Percentiles rank a stretch among this genome's conserved stretches.
These are phyloP conservation scores for Tragelaphus imberbis DNA, from an alignment of 2,113 vertebrate genomes.

Conservation along the genomic window DNA sequence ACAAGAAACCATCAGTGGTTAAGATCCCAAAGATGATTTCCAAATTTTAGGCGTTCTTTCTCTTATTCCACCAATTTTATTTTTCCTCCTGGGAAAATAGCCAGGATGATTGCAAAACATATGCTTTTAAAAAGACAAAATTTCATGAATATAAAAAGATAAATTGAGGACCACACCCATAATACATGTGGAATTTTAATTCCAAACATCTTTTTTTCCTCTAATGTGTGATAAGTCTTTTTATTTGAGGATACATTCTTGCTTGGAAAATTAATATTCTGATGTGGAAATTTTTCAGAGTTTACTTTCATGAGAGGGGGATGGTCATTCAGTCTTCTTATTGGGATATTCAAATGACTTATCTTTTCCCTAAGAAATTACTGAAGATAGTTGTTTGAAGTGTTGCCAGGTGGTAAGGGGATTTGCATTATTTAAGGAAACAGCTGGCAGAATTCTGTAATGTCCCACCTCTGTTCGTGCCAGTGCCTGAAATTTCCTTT, in stretches of 20 bases:
- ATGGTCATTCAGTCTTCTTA: neutral
- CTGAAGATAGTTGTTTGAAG: neutral
- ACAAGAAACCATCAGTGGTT: neutral
- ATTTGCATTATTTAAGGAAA: neutral
- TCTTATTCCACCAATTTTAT: neutral
- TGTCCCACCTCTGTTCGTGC: neutral
- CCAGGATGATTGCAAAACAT: slow-evolving; percentile 50
- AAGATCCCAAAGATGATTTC: neutral
- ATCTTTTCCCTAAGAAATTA: neutral
- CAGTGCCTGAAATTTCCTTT: neutral
- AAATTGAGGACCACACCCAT: slow-evolving; percentile 23
- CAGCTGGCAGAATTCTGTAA: neutral
- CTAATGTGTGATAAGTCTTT: neutral
- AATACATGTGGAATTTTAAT: slow-evolving; percentile 40
- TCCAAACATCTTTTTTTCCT: neutral
- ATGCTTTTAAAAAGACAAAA: slow-evolving; percentile 1
- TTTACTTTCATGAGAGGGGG: neutral
- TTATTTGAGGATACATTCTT: neutral
- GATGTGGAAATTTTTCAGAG: neutral
- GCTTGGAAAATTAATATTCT: neutral
- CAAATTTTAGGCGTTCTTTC: neutral
- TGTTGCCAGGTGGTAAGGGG: neutral
- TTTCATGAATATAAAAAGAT: neutral
- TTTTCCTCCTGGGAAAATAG: slow-evolving; percentile 34
- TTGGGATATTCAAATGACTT: neutral